Evolutionary conservation across 2,113 vertebrate genomes (phyloP).

Genomic region (Uria aalge): DNA sequence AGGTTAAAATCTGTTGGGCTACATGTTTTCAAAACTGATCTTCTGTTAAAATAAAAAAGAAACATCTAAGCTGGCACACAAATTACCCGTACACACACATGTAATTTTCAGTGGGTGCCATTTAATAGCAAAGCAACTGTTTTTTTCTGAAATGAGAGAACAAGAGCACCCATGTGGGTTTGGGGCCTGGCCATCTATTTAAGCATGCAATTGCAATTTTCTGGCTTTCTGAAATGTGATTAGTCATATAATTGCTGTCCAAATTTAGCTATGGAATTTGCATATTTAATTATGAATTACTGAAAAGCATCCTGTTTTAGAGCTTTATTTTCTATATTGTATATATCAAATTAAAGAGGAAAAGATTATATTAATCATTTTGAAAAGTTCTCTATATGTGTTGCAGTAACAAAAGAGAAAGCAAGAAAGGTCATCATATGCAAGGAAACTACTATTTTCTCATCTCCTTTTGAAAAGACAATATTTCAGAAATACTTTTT

Average conservation of each 20-base stretch:
- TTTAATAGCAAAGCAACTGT: conserved; percentile 18
- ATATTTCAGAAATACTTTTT: neutral
- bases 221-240: conserved; percentile 67
- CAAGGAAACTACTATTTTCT: neutral
- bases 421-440: neutral
- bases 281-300: conserved; percentile 65
- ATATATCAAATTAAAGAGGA: conserved; percentile 25
- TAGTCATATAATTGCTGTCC: conserved; percentile 68
- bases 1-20: neutral
- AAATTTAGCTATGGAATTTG: conserved; percentile 63
- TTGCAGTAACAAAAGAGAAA: neutral
- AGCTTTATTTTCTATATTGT: conserved; percentile 38
- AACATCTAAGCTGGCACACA: neutral
- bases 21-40: neutral
- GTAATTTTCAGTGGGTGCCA: conserved; percentile 2
- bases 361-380: conserved; percentile 22
- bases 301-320: conserved; percentile 59
- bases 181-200: conserved; percentile 57
- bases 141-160: conserved; percentile 1
- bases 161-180: conserved; percentile 27
- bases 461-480: neutral
- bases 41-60: neutral
- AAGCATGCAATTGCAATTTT: conserved; percentile 67
- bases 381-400: neutral
- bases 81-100: neutral